A percentile compares a stretch with the other conserved stretches of the same genome.
Evolutionary conservation across 1,140 invertebrate species (phyloP).

Genomic region (Musca vetustissima): DNA sequence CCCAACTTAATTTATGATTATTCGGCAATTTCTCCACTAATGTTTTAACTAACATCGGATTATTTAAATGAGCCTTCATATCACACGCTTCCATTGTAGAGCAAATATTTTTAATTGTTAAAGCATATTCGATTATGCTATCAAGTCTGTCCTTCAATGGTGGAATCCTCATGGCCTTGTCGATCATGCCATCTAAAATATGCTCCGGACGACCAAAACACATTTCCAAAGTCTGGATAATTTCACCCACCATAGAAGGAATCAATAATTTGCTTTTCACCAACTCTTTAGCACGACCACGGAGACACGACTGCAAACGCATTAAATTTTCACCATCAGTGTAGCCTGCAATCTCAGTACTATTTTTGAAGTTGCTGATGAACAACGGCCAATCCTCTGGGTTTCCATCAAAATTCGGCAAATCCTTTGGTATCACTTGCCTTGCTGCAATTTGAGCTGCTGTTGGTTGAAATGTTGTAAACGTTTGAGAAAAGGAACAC

Average conservation of each 20-base stretch:
- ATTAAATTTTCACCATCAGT: conserved; percentile 16
- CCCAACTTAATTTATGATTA: conserved; percentile 15
- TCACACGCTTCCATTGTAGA: conserved; percentile 20
- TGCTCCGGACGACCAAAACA: conserved; percentile 14
- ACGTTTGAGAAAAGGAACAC: not conserved
- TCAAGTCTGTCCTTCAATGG: conserved; percentile 20
- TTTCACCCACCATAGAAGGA: conserved; percentile 10
- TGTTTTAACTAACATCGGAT: conserved; percentile 9
- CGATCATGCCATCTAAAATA: conserved; percentile 7
- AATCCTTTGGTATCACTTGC: conserved; percentile 1
- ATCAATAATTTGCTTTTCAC: conserved; percentile 4
- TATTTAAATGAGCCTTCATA: conserved; percentile 16
- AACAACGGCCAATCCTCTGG: conserved; percentile 25
- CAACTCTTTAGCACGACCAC: conserved; percentile 1
- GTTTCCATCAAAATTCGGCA: conserved; percentile 19
- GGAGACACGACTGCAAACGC: conserved; percentile 5
- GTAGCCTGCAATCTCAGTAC: not conserved
- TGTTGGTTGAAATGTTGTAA: not conserved
- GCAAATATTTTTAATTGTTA: conserved; percentile 18
- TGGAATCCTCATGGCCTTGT: not conserved
- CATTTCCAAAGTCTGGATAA: conserved; percentile 22
- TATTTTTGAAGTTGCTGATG: conserved; percentile 15
- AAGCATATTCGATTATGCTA: conserved; percentile 9
- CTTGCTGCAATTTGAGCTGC: conserved; percentile 15
- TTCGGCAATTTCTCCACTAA: conserved; percentile 22